Conservation (phyloP, 1,140 invertebrate genomes). For the Doryteuthis pealeii region DNA sequence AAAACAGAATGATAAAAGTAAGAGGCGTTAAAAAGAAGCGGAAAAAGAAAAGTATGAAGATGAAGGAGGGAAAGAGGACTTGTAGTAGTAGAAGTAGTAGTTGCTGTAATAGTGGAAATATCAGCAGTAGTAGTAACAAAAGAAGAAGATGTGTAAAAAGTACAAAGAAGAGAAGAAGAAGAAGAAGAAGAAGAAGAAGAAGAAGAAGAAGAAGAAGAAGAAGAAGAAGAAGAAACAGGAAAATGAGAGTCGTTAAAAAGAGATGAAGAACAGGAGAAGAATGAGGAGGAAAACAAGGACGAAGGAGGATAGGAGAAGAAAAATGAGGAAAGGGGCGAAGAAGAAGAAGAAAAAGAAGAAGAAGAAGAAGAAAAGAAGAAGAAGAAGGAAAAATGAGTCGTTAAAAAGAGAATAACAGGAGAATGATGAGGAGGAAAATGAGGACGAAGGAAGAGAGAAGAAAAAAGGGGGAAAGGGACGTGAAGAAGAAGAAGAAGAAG, state of each 20-base stretch:
- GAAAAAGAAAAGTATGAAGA: background rate
- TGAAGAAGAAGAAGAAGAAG: background rate
- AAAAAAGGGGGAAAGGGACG: background rate
- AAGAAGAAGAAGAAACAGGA: background rate
- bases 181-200: background rate
- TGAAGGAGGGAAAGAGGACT: background rate
- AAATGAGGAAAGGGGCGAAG: background rate
- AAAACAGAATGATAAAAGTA: no score
- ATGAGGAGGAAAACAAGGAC: background rate
- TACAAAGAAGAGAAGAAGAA: background rate
- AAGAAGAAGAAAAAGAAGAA: background rate
- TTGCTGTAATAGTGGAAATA: background rate
- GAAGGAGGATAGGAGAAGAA: background rate
- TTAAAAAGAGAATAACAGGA: background rate
- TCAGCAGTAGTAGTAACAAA: background rate
- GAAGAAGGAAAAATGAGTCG: background rate
- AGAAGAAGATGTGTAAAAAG: background rate
- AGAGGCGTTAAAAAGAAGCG: background rate
- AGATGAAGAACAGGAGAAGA: background rate
- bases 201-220: background rate
- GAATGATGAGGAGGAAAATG: background rate
- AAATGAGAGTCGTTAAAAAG: background rate
- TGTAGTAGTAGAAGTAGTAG: background rate
- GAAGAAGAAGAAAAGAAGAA: background rate
- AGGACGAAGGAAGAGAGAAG: background rate